Percentiles rank a stretch among this genome's conserved stretches.
phyloP scores from a whole-genome alignment of 1,140 invertebrate genomes.

The Ceratina australensis region DNA sequence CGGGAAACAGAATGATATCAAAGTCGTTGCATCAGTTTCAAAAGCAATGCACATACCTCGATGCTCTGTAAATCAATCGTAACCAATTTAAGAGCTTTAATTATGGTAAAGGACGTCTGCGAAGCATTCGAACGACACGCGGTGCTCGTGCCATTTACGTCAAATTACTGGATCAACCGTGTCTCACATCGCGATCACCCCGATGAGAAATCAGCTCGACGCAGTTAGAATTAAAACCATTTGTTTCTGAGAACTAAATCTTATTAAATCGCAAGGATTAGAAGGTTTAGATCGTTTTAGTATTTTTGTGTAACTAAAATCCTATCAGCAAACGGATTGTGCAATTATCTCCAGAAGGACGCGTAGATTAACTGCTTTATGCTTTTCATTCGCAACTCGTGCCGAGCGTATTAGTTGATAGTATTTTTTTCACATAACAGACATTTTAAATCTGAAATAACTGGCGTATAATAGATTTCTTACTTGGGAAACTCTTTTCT shows the following conservation, averaged over 20 bases:
- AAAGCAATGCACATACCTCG: neutral
- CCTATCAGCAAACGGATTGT: too few relatives aligned
- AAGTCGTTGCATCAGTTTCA: constrained; percentile 6
- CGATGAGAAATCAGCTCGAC: neutral
- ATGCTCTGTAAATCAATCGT: constrained; percentile 33
- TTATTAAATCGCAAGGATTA: too few relatives aligned
- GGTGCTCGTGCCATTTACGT: constrained; percentile 20
- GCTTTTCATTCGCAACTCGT: too few relatives aligned
- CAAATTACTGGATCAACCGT: constrained; percentile 33
- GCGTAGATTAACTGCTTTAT: too few relatives aligned
- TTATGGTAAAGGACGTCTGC: constrained; percentile 4
- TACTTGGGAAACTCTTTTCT: neutral
- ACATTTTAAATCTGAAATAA: too few relatives aligned
- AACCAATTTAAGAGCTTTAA: constrained; percentile 23
- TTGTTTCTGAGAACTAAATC: neutral
- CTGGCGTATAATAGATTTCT: neutral
- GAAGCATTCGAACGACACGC: neutral
- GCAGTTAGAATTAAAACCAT: neutral
- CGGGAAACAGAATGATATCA: constrained; percentile 14
- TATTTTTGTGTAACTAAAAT: too few relatives aligned
- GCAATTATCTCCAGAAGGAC: too few relatives aligned
- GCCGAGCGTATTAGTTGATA: too few relatives aligned
- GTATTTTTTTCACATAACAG: too few relatives aligned
- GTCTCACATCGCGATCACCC: constrained; percentile 1
- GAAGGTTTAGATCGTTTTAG: too few relatives aligned